Evolutionary conservation across 2,888 invertebrate species (phyloP).

Genomic region (Diarsia mendica): DNA sequence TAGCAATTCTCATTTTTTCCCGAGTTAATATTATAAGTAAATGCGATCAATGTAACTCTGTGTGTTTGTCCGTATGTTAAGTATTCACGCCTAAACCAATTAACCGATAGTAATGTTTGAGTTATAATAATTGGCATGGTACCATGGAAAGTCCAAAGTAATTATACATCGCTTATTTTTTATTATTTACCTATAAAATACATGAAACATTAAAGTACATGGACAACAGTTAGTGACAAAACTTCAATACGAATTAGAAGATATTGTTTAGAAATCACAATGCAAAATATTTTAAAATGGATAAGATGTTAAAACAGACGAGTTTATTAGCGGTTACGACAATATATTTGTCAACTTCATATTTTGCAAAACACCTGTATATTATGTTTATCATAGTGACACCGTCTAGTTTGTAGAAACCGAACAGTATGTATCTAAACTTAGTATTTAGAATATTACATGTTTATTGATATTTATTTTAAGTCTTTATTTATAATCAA

Average conservation of each 20-base stretch:
- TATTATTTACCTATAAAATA: background rate
- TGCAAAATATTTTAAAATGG: background rate
- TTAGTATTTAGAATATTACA: background rate
- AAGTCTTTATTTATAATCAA: background rate
- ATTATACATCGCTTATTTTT: too few relatives aligned
- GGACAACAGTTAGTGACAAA: background rate
- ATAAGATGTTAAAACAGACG: background rate
- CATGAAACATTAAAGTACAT: background rate
- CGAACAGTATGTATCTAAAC: background rate
- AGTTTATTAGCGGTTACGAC: background rate
- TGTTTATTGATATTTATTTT: slow-evolving; percentile 1
- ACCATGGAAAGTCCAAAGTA: too few relatives aligned
- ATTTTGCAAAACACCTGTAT: background rate
- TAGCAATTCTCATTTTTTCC: background rate
- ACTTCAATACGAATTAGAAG: background rate
- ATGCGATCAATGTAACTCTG: background rate
- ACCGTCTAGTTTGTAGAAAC: slow-evolving; percentile 4
- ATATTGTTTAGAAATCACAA: background rate
- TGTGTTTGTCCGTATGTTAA: background rate
- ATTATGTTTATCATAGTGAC: background rate
- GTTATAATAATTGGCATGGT: background rate
- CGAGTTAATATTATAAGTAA: background rate
- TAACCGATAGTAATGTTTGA: background rate
- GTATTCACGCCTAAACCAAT: background rate
- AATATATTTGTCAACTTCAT: background rate